Conservation (phyloP, 2,888 invertebrate species). For the Xestobium rufovillosum region DNA sequence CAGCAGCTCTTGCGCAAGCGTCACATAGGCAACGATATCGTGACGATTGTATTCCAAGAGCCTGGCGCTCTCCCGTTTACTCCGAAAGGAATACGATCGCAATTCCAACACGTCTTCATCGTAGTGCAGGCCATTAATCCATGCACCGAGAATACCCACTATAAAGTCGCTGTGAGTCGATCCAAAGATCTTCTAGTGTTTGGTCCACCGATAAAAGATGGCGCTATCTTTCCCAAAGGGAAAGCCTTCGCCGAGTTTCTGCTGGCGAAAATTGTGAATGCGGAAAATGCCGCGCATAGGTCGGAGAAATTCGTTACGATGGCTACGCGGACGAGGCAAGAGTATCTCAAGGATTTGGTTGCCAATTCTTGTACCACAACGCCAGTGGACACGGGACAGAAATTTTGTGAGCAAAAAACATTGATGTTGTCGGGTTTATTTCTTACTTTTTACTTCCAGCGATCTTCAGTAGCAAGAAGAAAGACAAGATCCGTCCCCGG, state of each 20-base stretch:
- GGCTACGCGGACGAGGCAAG: slow-evolving; percentile 92
- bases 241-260: slow-evolving; percentile 93
- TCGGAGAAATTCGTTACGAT: slow-evolving; percentile 96
- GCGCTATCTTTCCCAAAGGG: slow-evolving; percentile 80
- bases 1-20: slow-evolving; percentile 91
- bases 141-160: slow-evolving; percentile 84
- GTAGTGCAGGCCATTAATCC: slow-evolving; percentile 84
- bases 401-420: slow-evolving; percentile 64
- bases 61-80: slow-evolving; percentile 90
- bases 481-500: slow-evolving; percentile 66
- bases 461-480: slow-evolving; percentile 65
- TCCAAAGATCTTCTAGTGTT: slow-evolving; percentile 94
- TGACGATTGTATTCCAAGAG: slow-evolving; percentile 91
- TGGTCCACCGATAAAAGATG: slow-evolving; percentile 88
- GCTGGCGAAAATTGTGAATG: slow-evolving; percentile 92
- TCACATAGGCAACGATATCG: slow-evolving; percentile 97
- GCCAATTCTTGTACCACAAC: slow-evolving; percentile 75
- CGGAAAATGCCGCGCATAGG: slow-evolving; percentile 92
- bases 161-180: slow-evolving; percentile 57
- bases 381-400: slow-evolving; percentile 75
- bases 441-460: slow-evolving; percentile 37
- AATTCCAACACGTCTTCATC: slow-evolving; percentile 97
- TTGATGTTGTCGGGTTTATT: neutral
- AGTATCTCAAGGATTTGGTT: slow-evolving; percentile 90
- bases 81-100: slow-evolving; percentile 88